Conservation (phyloP, 2,888 invertebrate species). For the Drosophila subquinaria region DNA sequence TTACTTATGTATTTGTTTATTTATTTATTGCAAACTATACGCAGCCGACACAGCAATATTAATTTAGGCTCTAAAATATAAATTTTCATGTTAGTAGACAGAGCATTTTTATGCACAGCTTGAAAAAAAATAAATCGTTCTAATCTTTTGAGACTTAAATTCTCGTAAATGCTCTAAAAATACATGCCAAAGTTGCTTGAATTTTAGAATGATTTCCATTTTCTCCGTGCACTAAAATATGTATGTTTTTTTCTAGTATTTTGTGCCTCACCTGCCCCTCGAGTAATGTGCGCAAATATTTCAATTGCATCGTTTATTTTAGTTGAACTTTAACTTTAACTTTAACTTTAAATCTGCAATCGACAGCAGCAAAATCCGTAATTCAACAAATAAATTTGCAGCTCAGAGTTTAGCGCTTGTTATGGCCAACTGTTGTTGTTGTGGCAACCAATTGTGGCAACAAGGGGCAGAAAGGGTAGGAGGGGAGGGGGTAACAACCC, state of each 20-base stretch:
- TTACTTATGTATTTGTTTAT: too few species aligned
- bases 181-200: too few species aligned
- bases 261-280: slow-evolving; percentile 89
- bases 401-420: slow-evolving; percentile 40
- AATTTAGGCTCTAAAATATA: too few species aligned
- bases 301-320: slow-evolving; percentile 89
- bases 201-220: too few species aligned
- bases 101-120: too few species aligned
- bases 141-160: too few species aligned
- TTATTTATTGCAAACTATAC: too few species aligned
- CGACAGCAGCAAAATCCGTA: slow-evolving; percentile 6
- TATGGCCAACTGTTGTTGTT: slow-evolving; percentile 63
- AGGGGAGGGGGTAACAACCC: too few species aligned
- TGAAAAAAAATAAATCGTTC: too few species aligned
- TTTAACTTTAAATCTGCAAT: slow-evolving; percentile 3
- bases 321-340: not conserved
- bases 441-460: slow-evolving; percentile 46
- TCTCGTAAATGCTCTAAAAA: too few species aligned
- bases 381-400: slow-evolving; percentile 27
- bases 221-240: not conserved
- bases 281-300: slow-evolving; percentile 92
- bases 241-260: not conserved
- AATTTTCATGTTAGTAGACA: too few species aligned
- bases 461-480: not conserved
- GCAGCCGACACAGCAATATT: too few species aligned